These are phyloP conservation scores for Eugnorisma glareosa DNA, from an alignment of 2,888 invertebrate species.

Conservation along the genomic window DNA sequence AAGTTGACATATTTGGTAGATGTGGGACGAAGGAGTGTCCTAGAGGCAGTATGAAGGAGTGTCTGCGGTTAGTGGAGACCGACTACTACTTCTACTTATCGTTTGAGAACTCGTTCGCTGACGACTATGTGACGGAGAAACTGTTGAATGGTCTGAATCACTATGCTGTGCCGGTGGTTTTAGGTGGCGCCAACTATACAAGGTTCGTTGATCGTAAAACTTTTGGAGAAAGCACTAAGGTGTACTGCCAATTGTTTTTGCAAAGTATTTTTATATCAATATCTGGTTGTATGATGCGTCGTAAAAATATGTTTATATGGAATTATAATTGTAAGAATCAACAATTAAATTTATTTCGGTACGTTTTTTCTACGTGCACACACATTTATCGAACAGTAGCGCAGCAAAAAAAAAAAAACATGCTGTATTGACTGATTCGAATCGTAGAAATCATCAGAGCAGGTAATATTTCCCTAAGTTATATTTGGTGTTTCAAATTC, in stretches of 20 bases:
- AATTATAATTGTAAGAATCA: neutral
- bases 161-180: slow-evolving; percentile 81
- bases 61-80: slow-evolving; percentile 70
- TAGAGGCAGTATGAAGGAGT: slow-evolving; percentile 50
- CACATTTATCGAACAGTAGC: neutral
- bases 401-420: neutral
- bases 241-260: neutral
- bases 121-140: slow-evolving; percentile 85
- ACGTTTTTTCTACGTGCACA: neutral
- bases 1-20: slow-evolving; percentile 76
- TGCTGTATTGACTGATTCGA: neutral
- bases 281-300: neutral
- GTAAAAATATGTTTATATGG: neutral
- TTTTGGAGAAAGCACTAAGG: neutral
- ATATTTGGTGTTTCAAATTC: neutral
- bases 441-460: neutral
- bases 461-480: neutral
- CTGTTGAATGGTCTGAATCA: slow-evolving; percentile 76
- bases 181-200: slow-evolving; percentile 83
- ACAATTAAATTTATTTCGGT: neutral
- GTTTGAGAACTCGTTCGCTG: slow-evolving; percentile 81
- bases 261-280: neutral
- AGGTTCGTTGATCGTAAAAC: slow-evolving; percentile 68
- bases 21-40: slow-evolving; percentile 74
- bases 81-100: slow-evolving; percentile 82